A percentile compares a stretch with the other conserved stretches of the same genome.
Conservation (phyloP, 2,888 invertebrate species). For the Orchestes rusci region DNA sequence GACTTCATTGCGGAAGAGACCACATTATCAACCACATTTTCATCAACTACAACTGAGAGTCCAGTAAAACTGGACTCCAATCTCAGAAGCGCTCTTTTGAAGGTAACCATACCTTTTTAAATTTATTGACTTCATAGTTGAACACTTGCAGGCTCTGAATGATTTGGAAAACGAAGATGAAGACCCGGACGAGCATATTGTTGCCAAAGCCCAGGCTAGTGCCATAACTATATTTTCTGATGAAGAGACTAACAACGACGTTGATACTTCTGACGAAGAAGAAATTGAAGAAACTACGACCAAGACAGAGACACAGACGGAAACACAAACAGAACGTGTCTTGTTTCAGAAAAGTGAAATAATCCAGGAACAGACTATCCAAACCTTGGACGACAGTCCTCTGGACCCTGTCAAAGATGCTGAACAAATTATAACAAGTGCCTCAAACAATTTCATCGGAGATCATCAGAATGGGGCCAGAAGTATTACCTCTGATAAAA, state of each 20-base stretch:
- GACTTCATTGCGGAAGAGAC: slow-evolving; percentile 42
- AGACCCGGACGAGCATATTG: slow-evolving; percentile 12
- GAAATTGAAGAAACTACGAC: background rate
- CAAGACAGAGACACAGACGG: background rate
- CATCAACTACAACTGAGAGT: slow-evolving; percentile 7
- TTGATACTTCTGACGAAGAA: background rate
- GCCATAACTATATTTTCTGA: slow-evolving; percentile 50
- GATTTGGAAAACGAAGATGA: slow-evolving; percentile 62
- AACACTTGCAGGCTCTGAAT: slow-evolving; percentile 57
- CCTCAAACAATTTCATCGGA: slow-evolving; percentile 23
- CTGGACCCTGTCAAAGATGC: slow-evolving; percentile 27
- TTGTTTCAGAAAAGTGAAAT: slow-evolving; percentile 38
- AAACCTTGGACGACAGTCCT: slow-evolving; percentile 27
- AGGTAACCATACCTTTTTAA: too few relatives aligned
- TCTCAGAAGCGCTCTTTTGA: slow-evolving; percentile 65
- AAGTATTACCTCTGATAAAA: background rate
- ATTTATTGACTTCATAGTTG: too few relatives aligned
- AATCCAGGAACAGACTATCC: slow-evolving; percentile 34
- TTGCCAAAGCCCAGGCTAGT: slow-evolving; percentile 47
- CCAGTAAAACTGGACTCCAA: slow-evolving; percentile 60
- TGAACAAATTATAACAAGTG: slow-evolving; percentile 38
- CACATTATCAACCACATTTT: slow-evolving; percentile 37
- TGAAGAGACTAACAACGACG: too few relatives aligned
- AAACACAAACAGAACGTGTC: slow-evolving; percentile 27
- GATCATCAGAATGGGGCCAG: background rate